Evolutionary conservation across 2,113 vertebrate species (phyloP).

Genomic region (Geococcyx californianus): DNA sequence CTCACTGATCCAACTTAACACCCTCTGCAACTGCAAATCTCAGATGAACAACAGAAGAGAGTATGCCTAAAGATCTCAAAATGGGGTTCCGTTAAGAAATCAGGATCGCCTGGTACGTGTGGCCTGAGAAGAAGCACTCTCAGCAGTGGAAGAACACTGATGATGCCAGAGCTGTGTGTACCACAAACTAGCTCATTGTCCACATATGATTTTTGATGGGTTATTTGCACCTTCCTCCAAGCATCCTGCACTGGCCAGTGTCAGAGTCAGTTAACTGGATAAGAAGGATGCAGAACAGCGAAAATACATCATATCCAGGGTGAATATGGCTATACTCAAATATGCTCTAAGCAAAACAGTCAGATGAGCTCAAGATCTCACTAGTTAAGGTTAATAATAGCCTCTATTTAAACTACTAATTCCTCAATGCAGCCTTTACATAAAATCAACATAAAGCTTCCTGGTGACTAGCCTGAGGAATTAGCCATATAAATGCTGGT

Average conservation of each 20-base stretch:
- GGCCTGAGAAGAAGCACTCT: background rate
- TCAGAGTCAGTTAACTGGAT: background rate
- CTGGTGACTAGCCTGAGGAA: background rate
- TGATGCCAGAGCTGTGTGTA: background rate
- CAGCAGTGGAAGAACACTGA: background rate
- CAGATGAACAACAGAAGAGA: background rate
- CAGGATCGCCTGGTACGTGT: fast-evolving
- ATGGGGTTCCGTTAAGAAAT: background rate
- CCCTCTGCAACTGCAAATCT: background rate
- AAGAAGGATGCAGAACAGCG: background rate
- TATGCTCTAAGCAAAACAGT: background rate
- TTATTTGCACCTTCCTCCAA: background rate
- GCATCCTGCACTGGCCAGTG: background rate
- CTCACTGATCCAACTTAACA: background rate
- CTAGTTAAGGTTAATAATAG: background rate
- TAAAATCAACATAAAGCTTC: background rate
- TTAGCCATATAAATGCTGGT: background rate
- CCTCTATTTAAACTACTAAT: background rate
- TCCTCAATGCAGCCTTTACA: background rate
- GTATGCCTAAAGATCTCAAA: background rate
- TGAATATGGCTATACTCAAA: background rate
- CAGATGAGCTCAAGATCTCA: background rate
- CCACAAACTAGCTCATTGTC: background rate
- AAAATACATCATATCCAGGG: background rate
- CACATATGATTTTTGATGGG: background rate